Percentiles rank a stretch among this genome's conserved stretches.
Conservation (phyloP, 2,113 vertebrate genomes). For the Lophius piscatorius region DNA sequence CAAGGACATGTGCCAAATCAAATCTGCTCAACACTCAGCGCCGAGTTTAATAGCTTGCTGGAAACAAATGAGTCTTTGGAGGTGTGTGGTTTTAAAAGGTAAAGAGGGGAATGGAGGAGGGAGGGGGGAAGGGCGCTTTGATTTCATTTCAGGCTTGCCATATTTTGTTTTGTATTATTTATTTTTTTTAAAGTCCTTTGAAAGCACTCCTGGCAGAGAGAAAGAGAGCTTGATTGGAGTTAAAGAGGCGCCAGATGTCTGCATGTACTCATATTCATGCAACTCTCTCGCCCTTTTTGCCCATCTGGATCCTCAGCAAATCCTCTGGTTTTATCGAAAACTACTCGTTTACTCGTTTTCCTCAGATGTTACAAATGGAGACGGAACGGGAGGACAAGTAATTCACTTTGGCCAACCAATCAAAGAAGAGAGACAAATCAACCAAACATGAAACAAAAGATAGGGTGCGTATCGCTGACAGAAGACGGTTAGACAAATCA, state of each 20-base stretch:
- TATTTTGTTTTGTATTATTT: constrained; percentile 50
- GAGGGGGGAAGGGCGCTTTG: constrained; percentile 38
- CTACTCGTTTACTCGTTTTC: constrained; percentile 13
- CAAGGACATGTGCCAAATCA: constrained; percentile 79
- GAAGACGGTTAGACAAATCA: no score
- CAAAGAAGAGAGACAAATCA: background rate
- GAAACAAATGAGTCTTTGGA: constrained; percentile 73
- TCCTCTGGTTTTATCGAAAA: constrained; percentile 22
- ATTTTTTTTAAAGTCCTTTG: constrained; percentile 36
- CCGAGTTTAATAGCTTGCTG: constrained; percentile 66
- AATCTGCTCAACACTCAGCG: constrained; percentile 63
- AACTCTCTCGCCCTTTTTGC: constrained; percentile 28
- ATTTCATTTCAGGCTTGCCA: constrained; percentile 64
- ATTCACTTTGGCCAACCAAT: constrained; percentile 19
- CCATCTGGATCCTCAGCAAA: constrained; percentile 27
- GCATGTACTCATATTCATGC: constrained; percentile 30
- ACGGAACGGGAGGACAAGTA: constrained; percentile 4
- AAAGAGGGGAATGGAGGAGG: constrained; percentile 38
- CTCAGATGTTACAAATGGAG: constrained; percentile 2
- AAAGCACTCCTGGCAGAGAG: constrained; percentile 39
- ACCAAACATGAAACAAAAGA: no score
- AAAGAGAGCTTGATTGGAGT: constrained; percentile 51
- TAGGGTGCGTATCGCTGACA: no score
- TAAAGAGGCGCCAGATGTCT: constrained; percentile 59
- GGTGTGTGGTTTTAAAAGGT: constrained; percentile 50